Conservation (phyloP, 2,113 vertebrate genomes). For the Zosterops borbonicus region DNA sequence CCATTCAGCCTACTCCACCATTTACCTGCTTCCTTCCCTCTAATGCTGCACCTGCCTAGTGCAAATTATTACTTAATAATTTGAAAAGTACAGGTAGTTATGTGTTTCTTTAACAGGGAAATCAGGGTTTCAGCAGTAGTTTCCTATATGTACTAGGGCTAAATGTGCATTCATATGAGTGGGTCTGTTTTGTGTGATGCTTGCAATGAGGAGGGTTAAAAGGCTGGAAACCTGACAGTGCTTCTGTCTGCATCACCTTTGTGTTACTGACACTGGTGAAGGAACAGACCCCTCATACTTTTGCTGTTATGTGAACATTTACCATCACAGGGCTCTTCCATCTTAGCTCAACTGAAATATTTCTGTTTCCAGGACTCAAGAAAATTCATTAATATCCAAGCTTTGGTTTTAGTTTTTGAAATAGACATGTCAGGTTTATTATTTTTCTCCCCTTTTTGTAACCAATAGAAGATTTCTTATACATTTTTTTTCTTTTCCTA, state of each 20-base stretch:
- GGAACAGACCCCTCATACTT: not conserved
- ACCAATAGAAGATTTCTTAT: not conserved
- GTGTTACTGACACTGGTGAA: not conserved
- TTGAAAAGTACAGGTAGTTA: not conserved
- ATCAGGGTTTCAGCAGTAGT: not conserved
- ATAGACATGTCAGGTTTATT: not conserved
- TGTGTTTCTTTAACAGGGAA: not conserved
- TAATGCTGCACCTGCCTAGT: not conserved
- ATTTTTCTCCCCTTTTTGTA: not conserved
- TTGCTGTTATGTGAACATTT: not conserved
- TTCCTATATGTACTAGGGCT: not conserved
- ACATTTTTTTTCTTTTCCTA: not conserved
- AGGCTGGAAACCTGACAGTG: not conserved
- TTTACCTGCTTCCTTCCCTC: not conserved
- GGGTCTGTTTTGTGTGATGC: not conserved
- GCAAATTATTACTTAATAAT: not conserved
- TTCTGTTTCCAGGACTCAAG: not conserved
- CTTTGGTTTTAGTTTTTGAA: not conserved
- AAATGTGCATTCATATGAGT: not conserved
- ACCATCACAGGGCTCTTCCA: fast-evolving
- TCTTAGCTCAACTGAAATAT: not conserved
- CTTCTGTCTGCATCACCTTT: not conserved
- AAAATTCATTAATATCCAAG: not conserved
- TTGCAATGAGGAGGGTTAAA: not conserved
- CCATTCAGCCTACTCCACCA: not conserved